phyloP scores from a whole-genome alignment of 2,113 vertebrate genomes.

The Notarius quadriscutis region DNA sequence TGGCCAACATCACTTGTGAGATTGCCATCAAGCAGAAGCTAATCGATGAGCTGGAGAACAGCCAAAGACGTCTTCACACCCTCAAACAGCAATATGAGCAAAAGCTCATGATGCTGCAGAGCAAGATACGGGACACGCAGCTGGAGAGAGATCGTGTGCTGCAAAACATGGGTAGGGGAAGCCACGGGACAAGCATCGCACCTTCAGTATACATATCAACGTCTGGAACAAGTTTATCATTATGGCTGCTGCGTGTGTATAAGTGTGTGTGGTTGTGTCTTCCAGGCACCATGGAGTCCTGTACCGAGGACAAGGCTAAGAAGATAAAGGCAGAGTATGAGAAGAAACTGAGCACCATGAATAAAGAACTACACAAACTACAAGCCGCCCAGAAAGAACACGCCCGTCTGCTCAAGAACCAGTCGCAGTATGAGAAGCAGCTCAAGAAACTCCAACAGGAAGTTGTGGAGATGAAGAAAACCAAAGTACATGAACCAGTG shows the following conservation, averaged over 20 bases:
- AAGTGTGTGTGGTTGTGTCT: neutral
- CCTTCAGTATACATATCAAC: neutral
- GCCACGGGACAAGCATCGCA: neutral
- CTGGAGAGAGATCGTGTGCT: constrained; percentile 94
- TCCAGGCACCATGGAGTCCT: constrained; percentile 87
- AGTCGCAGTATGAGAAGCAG: constrained; percentile 96
- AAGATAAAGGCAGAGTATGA: constrained; percentile 93
- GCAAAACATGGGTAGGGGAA: constrained; percentile 87
- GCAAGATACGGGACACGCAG: constrained; percentile 94
- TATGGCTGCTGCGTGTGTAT: neutral
- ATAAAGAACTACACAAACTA: constrained; percentile 92
- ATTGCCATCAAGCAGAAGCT: constrained; percentile 99
- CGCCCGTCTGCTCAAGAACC: constrained; percentile 91
- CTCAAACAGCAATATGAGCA: constrained; percentile 96
- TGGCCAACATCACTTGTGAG: constrained; percentile 98
- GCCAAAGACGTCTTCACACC: constrained; percentile 90
- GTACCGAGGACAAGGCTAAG: constrained; percentile 91
- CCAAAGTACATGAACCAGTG: constrained; percentile 77
- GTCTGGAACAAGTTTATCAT: neutral
- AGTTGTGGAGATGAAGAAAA: constrained; percentile 96
- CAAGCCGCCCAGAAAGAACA: constrained; percentile 95
- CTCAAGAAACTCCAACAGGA: constrained; percentile 93
- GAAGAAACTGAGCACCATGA: constrained; percentile 93
- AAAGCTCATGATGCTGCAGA: constrained; percentile 94
- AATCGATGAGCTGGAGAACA: constrained; percentile 97